These are phyloP conservation scores for Aplodontia rufa DNA, from an alignment of 2,113 vertebrate genomes.

Conservation along the genomic window DNA sequence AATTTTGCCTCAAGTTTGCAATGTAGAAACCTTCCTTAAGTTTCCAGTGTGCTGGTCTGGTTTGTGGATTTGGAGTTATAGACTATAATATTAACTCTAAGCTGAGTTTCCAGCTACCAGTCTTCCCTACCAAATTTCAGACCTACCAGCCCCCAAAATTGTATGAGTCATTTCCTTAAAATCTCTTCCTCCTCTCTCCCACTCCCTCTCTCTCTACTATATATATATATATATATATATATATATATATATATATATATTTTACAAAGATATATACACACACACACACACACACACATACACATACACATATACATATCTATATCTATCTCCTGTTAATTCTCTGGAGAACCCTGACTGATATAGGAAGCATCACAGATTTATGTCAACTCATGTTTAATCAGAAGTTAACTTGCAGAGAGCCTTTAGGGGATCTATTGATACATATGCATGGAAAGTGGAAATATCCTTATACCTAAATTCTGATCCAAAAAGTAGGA, in stretches of 20 bases:
- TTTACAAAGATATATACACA: too few species aligned
- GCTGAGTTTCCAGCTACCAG: neutral
- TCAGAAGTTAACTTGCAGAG: neutral
- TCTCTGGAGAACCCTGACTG: neutral
- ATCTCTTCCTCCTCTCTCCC: too few species aligned
- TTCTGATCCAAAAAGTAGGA: neutral
- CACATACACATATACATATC: too few species aligned
- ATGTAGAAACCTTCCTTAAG: neutral
- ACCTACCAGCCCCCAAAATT: neutral
- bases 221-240: neutral
- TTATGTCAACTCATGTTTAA: slow-evolving; percentile 18
- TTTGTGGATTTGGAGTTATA: neutral
- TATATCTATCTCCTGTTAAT: neutral
- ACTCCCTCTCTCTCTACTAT: too few species aligned
- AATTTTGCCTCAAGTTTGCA: neutral
- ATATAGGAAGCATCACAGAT: neutral
- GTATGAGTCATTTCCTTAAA: neutral
- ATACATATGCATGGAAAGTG: neutral
- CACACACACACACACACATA: neutral
- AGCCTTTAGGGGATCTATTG: neutral
- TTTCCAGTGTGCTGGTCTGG: neutral
- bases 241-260: neutral
- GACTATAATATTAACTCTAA: neutral
- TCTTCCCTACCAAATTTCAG: neutral
- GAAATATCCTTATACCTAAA: neutral